Base-by-base conservation (phyloP, 1,140 invertebrate species). In the Micrasema minimum region DNA sequence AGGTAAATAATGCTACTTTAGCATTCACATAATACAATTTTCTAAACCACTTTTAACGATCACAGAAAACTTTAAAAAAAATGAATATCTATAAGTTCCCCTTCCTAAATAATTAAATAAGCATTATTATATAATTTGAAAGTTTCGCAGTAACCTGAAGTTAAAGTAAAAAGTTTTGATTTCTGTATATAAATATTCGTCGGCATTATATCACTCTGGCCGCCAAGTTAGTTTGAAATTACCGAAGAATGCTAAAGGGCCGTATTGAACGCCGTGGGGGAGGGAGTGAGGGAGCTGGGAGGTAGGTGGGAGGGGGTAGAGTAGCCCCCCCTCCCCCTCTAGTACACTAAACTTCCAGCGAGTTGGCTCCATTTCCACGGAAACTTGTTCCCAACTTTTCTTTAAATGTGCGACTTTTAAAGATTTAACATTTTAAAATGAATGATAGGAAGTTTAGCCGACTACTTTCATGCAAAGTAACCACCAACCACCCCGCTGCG, bases 381-480 rank as follows among this genome's bases (percentile, higher is more conserved):
- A 64, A 64, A 64, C 18, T 64, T 64, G 45, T 45, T 41, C 43
- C 57, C 57, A 35, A 61, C 57, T 61, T 43, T 31, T 46, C 59
- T 64, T 64, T 46, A 45, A 45, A 45, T 45, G 41, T 64, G 41
- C 43, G 59, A 38, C 59, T 64, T 64, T 64, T 64, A 64, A 64
- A 64, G 59, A 64, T 64, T 64, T 64, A 64, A 64, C 59, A 46
- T 64, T 64, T 46, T 26, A 64, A 64, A 45, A 64, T 64, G 59
- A 64, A 64, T 64, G 41, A 64, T 64, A 31, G 26, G 20, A 64
- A 64, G 45, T 64, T 64, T 38, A 1, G 3, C 20, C 43, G 46
- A 64, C 59, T 64, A 64, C 45, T 64, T 64, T 46, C 45, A 64
- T 64, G 59, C 26, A 64, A 46, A 62, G 7, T 38, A 26, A 9